Conservation (phyloP, 2,888 invertebrate genomes). For the Tachina fera region DNA sequence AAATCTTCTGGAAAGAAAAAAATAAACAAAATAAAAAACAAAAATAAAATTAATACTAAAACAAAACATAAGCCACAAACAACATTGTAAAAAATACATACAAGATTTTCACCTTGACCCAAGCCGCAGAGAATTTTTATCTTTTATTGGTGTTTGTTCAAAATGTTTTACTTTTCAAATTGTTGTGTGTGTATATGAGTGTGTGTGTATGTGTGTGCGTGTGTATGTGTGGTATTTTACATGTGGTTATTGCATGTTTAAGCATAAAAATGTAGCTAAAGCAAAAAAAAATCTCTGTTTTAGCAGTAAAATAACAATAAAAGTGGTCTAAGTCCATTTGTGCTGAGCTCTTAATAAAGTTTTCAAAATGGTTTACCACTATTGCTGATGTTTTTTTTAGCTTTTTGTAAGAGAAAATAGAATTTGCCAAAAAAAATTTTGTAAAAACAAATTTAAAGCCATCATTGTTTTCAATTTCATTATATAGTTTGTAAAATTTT, state of each 20-base stretch:
- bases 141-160: neutral
- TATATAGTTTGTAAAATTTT: too few species aligned
- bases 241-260: neutral
- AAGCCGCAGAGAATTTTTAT: neutral
- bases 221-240: neutral
- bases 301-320: neutral
- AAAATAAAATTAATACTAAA: neutral
- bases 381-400: too few species aligned
- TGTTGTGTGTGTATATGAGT: neutral
- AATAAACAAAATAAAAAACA: too few species aligned
- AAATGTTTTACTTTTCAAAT: neutral
- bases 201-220: neutral
- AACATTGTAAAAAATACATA: neutral
- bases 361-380: too few species aligned
- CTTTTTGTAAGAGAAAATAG: too few species aligned
- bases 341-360: too few species aligned
- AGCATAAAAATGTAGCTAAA: neutral
- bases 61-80: neutral
- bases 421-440: too few species aligned
- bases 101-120: slow-evolving; percentile 2
- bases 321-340: neutral
- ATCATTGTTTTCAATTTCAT: too few species aligned
- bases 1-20: neutral
- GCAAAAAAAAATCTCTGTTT: neutral
- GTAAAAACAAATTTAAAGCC: too few species aligned